Percentiles rank a stretch among this genome's conserved stretches.
These are phyloP conservation scores for Lethocerus indicus DNA, from an alignment of 1,140 invertebrate species.

Conservation along the genomic window DNA sequence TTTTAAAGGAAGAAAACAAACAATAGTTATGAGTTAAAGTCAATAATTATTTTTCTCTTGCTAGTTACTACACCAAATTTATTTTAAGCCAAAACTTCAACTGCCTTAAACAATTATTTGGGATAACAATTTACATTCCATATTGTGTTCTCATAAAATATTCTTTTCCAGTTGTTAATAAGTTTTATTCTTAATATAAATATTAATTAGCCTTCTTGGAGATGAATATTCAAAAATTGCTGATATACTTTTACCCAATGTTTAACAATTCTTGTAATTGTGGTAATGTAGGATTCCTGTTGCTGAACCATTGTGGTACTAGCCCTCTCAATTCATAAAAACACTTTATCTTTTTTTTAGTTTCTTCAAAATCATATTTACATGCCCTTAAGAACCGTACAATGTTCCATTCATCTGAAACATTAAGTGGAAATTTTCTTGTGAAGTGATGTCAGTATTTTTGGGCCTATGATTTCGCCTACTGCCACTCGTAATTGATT, in stretches of 20 bases:
- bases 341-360: conserved; percentile 35
- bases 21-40: not conserved
- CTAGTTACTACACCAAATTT: not conserved
- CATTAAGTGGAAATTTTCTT: too few species aligned
- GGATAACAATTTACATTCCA: not conserved
- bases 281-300: conserved; percentile 35
- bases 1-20: conserved; percentile 17
- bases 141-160: not conserved
- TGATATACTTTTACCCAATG: conserved; percentile 24
- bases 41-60: not conserved
- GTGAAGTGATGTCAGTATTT: too few species aligned
- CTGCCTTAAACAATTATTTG: not conserved
- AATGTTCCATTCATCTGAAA: conserved; percentile 13
- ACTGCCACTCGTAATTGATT: too few species aligned
- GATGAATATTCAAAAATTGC: not conserved
- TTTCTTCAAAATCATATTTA: conserved; percentile 37
- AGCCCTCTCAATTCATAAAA: conserved; percentile 34
- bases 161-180: not conserved
- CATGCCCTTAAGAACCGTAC: conserved; percentile 35
- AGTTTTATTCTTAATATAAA: not conserved
- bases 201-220: too few species aligned
- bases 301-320: conserved; percentile 36
- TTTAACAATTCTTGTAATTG: conserved; percentile 35
- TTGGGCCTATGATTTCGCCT: too few species aligned
- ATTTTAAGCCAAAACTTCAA: not conserved